phyloP scores from a whole-genome alignment of 1,140 invertebrate genomes.

The Manduca sexta region DNA sequence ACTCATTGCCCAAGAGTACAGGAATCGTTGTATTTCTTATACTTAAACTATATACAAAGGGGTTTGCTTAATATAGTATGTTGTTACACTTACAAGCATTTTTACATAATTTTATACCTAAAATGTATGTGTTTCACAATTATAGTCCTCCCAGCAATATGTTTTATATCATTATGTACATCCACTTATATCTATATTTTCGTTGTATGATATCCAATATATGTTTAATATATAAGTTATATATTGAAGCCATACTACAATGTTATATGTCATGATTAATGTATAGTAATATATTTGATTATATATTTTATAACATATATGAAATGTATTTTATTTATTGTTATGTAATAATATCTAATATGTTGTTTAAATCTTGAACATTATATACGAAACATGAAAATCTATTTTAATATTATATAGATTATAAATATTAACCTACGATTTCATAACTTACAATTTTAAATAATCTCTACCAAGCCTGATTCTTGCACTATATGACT shows the following conservation, averaged over 20 bases:
- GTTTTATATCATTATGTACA: constrained; percentile 19
- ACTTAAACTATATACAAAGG: not conserved
- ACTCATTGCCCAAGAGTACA: constrained; percentile 62
- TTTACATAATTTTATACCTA: not conserved
- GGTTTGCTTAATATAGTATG: constrained; percentile 1
- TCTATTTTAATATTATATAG: no score
- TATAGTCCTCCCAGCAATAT: constrained; percentile 63
- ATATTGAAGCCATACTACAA: not conserved
- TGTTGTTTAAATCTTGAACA: no score
- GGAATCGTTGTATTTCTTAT: constrained; percentile 24
- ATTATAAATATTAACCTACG: no score
- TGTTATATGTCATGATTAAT: no score
- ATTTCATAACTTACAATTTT: no score
- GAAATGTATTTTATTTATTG: no score
- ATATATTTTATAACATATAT: no score
- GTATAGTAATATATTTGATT: no score
- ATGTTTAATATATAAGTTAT: not conserved
- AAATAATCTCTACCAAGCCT: no score
- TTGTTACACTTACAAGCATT: not conserved
- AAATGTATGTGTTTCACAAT: not conserved
- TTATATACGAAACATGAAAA: no score
- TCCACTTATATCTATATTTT: constrained; percentile 17
- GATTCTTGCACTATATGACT: no score
- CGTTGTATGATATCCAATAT: not conserved
- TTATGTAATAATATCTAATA: no score